Base-by-base conservation (phyloP, 2,888 invertebrate genomes). In the Drosophila parthenogenetica region DNA sequence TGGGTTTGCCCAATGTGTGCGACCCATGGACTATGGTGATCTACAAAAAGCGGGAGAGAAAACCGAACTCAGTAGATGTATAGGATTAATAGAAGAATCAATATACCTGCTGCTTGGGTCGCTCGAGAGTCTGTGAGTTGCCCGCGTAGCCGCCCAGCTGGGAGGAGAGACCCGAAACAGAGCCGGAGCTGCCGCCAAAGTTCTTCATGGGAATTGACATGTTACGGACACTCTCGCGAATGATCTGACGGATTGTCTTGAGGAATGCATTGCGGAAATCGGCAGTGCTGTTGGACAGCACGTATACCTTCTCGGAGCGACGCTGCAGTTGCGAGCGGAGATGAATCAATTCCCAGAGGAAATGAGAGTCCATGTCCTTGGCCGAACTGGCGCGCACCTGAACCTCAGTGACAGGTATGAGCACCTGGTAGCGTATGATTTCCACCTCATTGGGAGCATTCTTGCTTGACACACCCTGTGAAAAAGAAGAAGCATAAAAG, bases 231-330 rank as follows among this genome's bases (percentile, higher is more conserved):
- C 98, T 98, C 93, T 99, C 98, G 75, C 98, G 95, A 89, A 99
- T 99, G 79, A 98, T 98, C 93, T 98, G 98, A 61, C 99, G 94
- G 89, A 99, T 98, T 66, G 98, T 98, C 93, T 98, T 98, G 90
- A 99, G 94, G 94, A 99, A 99, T 80, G 98, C 98, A 93, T 98
- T 98, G 83, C 98, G 96, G 93, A 98, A 98, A 92, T 98, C 98
- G 66, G 96, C 96, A 58, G 98, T 98, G 92, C 98, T 98, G 81
- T 98, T 98, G 54, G 98, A 98, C 69, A 99, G 94, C 82, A 98
- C 98, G 92, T 99, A 99, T 81, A 98, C 97, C 93, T 98, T 98
- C 93, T 99, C 98, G 7, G 98, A 97, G 83, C 98, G 95, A 71
- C 98, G 95, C 91, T 98, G 98, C 81, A 97, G 94, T 93, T 98